phyloP scores from a whole-genome alignment of 2,113 vertebrate genomes.

The Meleagris gallopavo region DNA sequence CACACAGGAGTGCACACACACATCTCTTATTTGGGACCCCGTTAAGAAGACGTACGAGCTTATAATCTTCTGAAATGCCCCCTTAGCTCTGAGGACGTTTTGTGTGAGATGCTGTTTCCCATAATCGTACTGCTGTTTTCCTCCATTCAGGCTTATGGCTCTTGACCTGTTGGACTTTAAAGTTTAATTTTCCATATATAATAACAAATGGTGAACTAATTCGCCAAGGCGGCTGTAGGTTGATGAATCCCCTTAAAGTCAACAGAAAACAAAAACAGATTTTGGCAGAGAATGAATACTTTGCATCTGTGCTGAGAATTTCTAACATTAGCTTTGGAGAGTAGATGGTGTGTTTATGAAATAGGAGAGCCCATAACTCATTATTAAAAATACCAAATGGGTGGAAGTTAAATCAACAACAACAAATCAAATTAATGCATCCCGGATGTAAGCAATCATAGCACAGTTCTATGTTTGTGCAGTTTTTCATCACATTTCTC shows the following conservation, averaged over 20 bases:
- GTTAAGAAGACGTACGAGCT: background rate
- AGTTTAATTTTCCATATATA: background rate
- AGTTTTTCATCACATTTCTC: background rate
- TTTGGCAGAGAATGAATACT: background rate
- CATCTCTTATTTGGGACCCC: fast-evolving
- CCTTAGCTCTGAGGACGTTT: background rate
- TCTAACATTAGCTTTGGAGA: background rate
- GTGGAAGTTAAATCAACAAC: background rate
- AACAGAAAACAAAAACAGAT: background rate
- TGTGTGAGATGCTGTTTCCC: fast-evolving
- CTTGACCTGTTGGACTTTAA: background rate
- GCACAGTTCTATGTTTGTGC: fast-evolving
- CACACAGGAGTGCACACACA: background rate
- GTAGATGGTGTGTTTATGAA: background rate
- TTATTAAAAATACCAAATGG: background rate
- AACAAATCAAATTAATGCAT: fast-evolving
- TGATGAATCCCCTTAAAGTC: background rate
- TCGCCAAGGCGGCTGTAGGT: background rate
- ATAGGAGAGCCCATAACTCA: background rate
- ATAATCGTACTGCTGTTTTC: background rate
- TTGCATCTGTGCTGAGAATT: background rate
- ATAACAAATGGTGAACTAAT: background rate
- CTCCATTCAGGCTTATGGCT: background rate
- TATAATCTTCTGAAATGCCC: background rate
- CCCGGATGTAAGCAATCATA: fast-evolving